Evolutionary conservation across 1,140 invertebrate genomes (phyloP), one percentile per base, ranked within the genome.

Genomic region (Drosophila prosaltans): DNA sequence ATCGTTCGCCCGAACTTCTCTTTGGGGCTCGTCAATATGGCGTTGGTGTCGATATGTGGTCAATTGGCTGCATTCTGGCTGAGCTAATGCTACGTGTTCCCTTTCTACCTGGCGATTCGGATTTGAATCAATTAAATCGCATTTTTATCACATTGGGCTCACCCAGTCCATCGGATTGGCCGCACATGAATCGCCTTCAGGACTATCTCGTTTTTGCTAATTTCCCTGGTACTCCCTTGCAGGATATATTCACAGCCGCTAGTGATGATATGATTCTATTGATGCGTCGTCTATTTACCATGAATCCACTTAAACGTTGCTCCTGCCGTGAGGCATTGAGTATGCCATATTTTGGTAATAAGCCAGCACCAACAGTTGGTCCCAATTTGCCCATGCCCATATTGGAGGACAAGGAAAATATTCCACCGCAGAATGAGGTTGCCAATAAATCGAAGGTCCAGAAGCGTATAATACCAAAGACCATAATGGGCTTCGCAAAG

Each of bases 1-100:
- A 98, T 88, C 95, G 98, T 91, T 95, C 97, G 48, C 99, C 99
- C 11, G 99, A 99, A 93, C 93, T 99, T 9, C 93, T 99, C 11
- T 99, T 98, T 94, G 99, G 99, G 43, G 97, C 98, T 1, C 94
- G 97, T 58, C 96, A 97, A 90, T 99, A 99, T 93, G 96, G 97
- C 8, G 97, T 96, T 61, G 98, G 97, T 4, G 96, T 99, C 11
- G 99, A 99, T 90, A 98, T 99, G 94, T 99, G 99, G 99, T 98
- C 99, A 10, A 95, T 98, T 9, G 99, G 99, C 5, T 99, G 99
- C 92, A 99, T 99, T 91, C 91, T 99, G 70, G 99, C 98, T 1
- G 99, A 99, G 93, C 93, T 99, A 11, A 93, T 99, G 59, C 93
- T 99, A 7, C 93, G 98, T 79, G 95, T 96, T 11, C 98, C 99